phyloP scores from a whole-genome alignment of 1,140 invertebrate genomes.

The Centruroides sculpturatus region DNA sequence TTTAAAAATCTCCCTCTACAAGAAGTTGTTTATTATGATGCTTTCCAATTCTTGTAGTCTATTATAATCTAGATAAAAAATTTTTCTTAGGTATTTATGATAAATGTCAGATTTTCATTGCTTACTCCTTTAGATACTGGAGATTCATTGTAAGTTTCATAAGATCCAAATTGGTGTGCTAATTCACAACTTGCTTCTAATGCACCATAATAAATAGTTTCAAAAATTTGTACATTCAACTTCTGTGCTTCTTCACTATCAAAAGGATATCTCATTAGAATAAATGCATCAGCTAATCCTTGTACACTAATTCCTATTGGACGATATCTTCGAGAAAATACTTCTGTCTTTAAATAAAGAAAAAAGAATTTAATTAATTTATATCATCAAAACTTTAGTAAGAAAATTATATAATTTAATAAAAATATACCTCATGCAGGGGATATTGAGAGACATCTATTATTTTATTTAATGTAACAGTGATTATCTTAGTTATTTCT shows the following conservation, averaged over 20 bases:
- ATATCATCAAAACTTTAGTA: neutral
- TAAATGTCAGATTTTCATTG: neutral
- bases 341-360: constrained; percentile 36
- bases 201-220: constrained; percentile 95
- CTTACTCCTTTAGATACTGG: constrained; percentile 81
- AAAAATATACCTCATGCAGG: constrained; percentile 53
- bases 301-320: constrained; percentile 94
- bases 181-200: constrained; percentile 92
- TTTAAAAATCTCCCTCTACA: no score
- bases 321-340: constrained; percentile 78
- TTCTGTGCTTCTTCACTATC: constrained; percentile 56
- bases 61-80: no score
- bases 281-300: constrained; percentile 91
- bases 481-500: constrained; percentile 72
- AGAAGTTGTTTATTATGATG: no score
- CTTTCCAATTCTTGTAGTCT: no score
- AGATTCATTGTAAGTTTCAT: constrained; percentile 77
- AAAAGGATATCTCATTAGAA: constrained; percentile 86
- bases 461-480: constrained; percentile 89
- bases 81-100: no score
- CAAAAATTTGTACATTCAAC: constrained; percentile 92
- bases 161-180: constrained; percentile 67
- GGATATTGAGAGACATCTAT: constrained; percentile 98
- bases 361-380: neutral
- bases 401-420: neutral